These are phyloP conservation scores for Dendrolimus pini DNA, from an alignment of 2,888 invertebrate species.

Conservation along the genomic window DNA sequence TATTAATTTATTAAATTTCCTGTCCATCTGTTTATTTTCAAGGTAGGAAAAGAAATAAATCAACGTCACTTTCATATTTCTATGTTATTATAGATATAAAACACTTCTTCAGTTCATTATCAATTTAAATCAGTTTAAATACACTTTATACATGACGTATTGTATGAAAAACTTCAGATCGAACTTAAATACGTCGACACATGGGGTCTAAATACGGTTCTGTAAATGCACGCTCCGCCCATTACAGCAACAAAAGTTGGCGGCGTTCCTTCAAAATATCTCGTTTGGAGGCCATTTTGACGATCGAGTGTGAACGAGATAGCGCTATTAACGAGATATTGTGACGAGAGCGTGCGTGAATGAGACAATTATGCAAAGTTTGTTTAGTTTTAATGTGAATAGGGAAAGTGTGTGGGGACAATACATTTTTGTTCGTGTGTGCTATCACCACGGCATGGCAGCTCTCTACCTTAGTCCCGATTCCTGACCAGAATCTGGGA, in stretches of 20 bases:
- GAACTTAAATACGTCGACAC: too few relatives aligned
- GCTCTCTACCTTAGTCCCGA: neutral
- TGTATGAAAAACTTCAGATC: too few relatives aligned
- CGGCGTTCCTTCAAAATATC: constrained; percentile 75
- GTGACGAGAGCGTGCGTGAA: constrained; percentile 60
- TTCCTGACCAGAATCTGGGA: neutral
- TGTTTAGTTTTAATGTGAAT: constrained; percentile 67
- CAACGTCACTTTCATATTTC: too few relatives aligned
- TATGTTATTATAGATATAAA: too few relatives aligned
- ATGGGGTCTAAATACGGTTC: constrained; percentile 37
- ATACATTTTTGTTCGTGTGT: constrained; percentile 30
- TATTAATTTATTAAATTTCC: too few relatives aligned
- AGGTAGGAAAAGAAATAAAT: too few relatives aligned
- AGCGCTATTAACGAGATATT: constrained; percentile 32
- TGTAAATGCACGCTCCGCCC: constrained; percentile 72
- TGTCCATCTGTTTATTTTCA: too few relatives aligned
- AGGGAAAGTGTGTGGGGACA: constrained; percentile 50
- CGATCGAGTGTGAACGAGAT: constrained; percentile 63
- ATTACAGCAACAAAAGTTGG: constrained; percentile 76
- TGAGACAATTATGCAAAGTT: constrained; percentile 74
- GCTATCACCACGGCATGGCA: constrained; percentile 11
- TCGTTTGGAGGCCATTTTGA: constrained; percentile 77
- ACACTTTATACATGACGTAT: too few relatives aligned
- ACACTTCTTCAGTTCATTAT: too few relatives aligned
- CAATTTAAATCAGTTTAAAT: too few relatives aligned